Evolutionary conservation across 2,113 vertebrate species (phyloP).

Genomic region (Dipodomys spectabilis): DNA sequence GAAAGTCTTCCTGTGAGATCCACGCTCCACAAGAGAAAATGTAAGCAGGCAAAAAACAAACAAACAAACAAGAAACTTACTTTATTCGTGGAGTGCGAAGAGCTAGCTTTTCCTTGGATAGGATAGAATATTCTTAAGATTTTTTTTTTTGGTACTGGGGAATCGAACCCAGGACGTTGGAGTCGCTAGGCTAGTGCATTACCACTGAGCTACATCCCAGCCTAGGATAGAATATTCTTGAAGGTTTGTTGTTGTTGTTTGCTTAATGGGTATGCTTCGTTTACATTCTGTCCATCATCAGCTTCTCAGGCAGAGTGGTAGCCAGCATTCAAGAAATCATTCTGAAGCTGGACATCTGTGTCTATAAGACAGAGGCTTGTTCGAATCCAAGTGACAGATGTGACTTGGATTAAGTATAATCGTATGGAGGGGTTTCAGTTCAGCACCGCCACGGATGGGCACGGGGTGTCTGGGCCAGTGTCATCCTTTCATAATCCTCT

Average conservation of each 20-base stretch:
- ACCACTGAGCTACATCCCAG: too few species aligned
- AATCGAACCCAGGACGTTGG: too few species aligned
- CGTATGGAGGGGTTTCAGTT: too few species aligned
- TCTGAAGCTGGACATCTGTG: background rate
- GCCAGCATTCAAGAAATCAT: background rate
- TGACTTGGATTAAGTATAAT: background rate
- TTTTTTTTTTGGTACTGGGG: too few species aligned
- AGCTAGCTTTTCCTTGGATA: background rate
- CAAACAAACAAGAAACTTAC: background rate
- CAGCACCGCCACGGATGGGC: too few species aligned
- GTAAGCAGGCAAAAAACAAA: too few species aligned
- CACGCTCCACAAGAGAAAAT: background rate
- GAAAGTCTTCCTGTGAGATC: background rate
- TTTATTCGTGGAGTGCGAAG: background rate
- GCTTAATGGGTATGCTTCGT: background rate
- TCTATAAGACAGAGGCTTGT: background rate
- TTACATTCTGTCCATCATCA: background rate
- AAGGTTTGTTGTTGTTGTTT: too few species aligned
- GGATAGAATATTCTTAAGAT: background rate
- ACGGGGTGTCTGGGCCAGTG: too few species aligned
- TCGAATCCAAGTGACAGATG: background rate
- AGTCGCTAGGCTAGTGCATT: too few species aligned
- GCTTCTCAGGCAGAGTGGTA: background rate
- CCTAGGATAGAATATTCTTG: background rate
- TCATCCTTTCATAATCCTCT: too few species aligned